phyloP scores from a whole-genome alignment of 2,888 invertebrate genomes.

The Ferrisia virgata region DNA sequence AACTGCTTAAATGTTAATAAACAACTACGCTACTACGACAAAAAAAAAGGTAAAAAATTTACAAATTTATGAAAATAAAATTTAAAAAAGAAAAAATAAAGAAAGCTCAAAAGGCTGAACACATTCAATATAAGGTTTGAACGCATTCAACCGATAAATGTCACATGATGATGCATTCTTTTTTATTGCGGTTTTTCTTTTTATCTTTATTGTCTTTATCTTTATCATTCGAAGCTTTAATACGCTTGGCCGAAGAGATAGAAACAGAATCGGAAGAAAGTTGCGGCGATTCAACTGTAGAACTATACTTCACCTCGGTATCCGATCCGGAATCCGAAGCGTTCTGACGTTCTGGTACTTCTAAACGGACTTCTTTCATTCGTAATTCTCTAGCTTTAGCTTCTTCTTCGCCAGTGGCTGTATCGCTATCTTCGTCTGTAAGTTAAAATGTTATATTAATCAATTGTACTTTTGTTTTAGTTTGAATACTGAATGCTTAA shows the following conservation, averaged over 20 bases:
- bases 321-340: conserved; percentile 65
- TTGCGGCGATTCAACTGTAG: conserved; percentile 5
- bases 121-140: not conserved
- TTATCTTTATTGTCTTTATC: no score
- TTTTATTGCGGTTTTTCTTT: conserved; percentile 45
- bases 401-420: conserved; percentile 70
- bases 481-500: no score
- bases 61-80: not conserved
- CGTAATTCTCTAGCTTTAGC: conserved; percentile 65
- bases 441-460: conserved; percentile 1
- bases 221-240: not conserved
- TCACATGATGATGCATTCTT: conserved; percentile 48
- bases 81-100: not conserved
- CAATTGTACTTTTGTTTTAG: no score
- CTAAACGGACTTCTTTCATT: conserved; percentile 66
- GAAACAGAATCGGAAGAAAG: conserved; percentile 23
- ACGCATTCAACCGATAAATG: not conserved
- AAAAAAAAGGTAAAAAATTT: not conserved
- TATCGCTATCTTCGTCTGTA: conserved; percentile 65
- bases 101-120: not conserved
- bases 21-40: not conserved
- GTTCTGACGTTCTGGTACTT: conserved; percentile 59
- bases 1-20: not conserved
- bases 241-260: not conserved
- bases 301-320: conserved; percentile 64